Evolutionary conservation across 2,113 vertebrate genomes (phyloP).

Genomic region (Alethe castanea): DNA sequence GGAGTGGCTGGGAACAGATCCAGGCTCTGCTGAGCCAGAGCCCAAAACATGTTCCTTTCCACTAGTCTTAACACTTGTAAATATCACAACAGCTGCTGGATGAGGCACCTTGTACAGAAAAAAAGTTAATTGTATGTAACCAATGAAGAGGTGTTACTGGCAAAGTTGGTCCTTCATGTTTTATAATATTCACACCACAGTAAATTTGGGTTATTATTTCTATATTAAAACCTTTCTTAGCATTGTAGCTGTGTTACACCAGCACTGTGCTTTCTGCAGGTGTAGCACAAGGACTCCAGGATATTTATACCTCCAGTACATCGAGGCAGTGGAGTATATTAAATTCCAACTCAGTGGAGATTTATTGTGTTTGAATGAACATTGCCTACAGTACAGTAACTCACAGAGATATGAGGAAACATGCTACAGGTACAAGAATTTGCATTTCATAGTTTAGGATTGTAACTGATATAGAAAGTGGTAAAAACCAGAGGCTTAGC

Average conservation of each 20-base stretch:
- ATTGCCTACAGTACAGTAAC: conserved; percentile 16
- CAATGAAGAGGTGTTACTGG: neutral
- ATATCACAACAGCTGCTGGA: neutral
- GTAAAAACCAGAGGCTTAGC: neutral
- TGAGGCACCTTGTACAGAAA: neutral
- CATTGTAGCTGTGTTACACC: neutral
- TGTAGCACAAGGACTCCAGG: neutral
- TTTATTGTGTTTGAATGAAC: conserved; percentile 36
- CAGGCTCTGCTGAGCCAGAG: neutral
- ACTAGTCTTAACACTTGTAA: neutral
- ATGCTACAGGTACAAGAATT: neutral
- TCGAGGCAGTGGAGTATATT: neutral
- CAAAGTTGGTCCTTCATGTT: neutral
- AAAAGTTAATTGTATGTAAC: neutral
- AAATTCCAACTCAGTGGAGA: conserved; percentile 35
- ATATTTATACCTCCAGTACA: conserved; percentile 1
- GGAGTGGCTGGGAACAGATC: neutral
- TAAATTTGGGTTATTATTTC: neutral
- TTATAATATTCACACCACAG: neutral
- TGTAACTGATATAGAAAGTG: neutral
- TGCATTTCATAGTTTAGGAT: neutral
- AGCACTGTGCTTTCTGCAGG: neutral
- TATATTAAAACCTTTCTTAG: neutral
- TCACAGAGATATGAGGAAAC: conserved; percentile 24
- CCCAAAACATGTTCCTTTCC: neutral